Conservation (phyloP, 2,797 vertebrate genomes). For the Lacerta agilis region DNA sequence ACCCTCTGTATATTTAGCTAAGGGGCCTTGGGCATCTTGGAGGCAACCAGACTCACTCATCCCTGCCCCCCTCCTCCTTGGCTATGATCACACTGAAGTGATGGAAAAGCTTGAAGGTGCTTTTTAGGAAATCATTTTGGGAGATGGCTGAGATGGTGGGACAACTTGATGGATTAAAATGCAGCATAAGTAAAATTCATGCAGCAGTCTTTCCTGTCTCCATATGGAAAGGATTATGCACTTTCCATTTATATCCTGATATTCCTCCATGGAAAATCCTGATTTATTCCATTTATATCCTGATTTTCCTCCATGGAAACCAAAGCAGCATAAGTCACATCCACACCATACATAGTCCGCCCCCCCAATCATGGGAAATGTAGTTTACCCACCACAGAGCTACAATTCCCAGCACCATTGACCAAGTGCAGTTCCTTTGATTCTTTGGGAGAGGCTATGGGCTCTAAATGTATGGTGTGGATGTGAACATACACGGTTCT, state of each 20-base stretch:
- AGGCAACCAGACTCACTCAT: not conserved
- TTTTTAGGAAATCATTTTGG: not conserved
- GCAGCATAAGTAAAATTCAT: no score
- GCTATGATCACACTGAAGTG: not conserved
- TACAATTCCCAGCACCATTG: no score
- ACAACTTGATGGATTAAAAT: not conserved
- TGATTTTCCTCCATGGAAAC: not conserved
- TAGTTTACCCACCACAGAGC: no score
- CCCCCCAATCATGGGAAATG: not conserved
- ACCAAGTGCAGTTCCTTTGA: no score
- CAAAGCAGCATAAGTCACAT: not conserved
- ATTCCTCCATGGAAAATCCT: not conserved
- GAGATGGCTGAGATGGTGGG: not conserved
- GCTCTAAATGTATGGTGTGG: no score
- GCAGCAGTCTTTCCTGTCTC: not conserved
- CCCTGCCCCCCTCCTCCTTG: not conserved
- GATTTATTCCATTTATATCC: not conserved
- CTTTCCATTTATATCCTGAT: not conserved
- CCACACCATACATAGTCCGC: no score
- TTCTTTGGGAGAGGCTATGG: no score
- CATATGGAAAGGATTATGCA: not conserved
- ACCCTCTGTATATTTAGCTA: not conserved
- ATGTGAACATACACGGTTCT: no score
- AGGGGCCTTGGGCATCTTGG: not conserved
- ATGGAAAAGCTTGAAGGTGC: not conserved